phyloP scores from a whole-genome alignment of 2,797 vertebrate genomes.

The Hipposideros larvatus region DNA sequence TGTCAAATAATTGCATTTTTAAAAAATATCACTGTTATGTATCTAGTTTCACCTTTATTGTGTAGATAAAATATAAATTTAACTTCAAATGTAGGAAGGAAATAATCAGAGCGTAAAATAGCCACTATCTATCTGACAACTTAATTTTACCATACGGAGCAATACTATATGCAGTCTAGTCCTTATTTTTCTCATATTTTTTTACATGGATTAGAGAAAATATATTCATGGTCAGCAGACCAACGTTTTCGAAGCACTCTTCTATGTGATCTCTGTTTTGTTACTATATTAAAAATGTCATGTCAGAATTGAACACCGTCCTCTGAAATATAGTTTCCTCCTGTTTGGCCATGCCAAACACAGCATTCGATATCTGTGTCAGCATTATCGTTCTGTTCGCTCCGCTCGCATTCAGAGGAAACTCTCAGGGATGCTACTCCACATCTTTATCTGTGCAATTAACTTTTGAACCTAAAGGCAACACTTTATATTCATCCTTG shows the following conservation, averaged over 20 bases:
- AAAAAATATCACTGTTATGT: not conserved
- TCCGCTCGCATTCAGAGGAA: not conserved
- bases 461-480: not conserved
- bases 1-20: not conserved
- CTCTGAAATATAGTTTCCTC: not conserved
- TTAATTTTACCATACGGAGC: not conserved
- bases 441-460: not conserved
- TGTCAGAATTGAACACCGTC: not conserved
- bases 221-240: not conserved
- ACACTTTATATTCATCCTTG: not conserved
- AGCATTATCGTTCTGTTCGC: fast-evolving
- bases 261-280: not conserved
- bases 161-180: not conserved
- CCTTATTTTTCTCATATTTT: not conserved
- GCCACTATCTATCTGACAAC: not conserved
- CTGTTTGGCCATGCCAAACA: no score
- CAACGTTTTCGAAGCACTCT: not conserved
- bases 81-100: not conserved
- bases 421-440: not conserved
- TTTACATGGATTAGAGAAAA: not conserved
- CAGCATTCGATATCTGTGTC: not conserved
- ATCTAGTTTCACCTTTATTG: not conserved
- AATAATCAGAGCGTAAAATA: not conserved
- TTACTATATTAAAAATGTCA: not conserved
- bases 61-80: not conserved